Conservation (phyloP, 2,888 invertebrate species). For the Epistrophe eligans region DNA sequence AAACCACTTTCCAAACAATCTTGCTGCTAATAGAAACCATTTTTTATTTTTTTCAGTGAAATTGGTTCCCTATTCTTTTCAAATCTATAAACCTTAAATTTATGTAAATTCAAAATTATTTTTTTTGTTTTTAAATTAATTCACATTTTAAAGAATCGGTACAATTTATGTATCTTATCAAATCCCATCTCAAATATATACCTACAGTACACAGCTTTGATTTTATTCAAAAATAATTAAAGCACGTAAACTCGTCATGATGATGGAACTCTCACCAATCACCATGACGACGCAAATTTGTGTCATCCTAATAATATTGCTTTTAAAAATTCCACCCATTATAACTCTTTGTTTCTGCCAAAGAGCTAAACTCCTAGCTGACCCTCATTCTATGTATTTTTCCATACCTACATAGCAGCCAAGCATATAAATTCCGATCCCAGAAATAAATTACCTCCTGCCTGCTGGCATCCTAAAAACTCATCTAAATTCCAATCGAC, state of each 20-base stretch:
- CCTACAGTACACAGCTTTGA: too few species aligned
- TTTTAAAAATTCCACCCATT: slow-evolving; percentile 46
- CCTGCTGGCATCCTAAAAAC: slow-evolving; percentile 50
- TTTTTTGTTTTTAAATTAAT: too few species aligned
- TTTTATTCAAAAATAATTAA: background rate
- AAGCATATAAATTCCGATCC: slow-evolving; percentile 51
- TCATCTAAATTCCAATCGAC: slow-evolving; percentile 65
- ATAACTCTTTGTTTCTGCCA: background rate
- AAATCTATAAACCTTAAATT: too few species aligned
- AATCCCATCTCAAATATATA: too few species aligned
- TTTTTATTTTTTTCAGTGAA: too few species aligned
- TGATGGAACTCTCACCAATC: background rate
- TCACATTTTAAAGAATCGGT: too few species aligned
- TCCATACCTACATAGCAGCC: background rate
- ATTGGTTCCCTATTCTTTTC: too few species aligned
- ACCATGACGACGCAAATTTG: slow-evolving; percentile 24
- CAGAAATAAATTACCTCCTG: slow-evolving; percentile 51
- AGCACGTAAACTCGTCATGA: background rate
- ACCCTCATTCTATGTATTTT: slow-evolving; percentile 22
- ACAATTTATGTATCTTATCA: too few species aligned
- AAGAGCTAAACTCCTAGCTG: background rate
- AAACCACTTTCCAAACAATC: too few species aligned
- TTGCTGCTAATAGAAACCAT: too few species aligned
- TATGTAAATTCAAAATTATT: too few species aligned
- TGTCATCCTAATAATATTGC: background rate